These are phyloP conservation scores for Drosophila aldrichi DNA, from an alignment of 2,888 invertebrate species.

Conservation along the genomic window DNA sequence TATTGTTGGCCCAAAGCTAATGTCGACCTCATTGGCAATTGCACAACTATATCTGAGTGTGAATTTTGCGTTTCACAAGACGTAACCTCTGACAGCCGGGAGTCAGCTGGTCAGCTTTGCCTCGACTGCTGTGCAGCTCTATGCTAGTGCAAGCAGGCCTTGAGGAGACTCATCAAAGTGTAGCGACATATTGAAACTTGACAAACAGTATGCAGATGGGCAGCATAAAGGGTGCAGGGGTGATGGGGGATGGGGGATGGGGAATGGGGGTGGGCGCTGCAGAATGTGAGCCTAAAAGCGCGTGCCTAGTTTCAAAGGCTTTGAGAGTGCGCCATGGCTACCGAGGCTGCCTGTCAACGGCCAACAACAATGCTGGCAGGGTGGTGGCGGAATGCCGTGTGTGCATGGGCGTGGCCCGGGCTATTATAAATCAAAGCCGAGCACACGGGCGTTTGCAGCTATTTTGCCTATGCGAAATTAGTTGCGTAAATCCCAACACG, in stretches of 20 bases:
- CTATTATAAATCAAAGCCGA: conserved; percentile 77
- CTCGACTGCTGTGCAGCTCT: conserved; percentile 1
- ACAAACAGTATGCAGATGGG: conserved; percentile 23
- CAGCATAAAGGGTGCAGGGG: neutral
- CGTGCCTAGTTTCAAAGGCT: conserved; percentile 62
- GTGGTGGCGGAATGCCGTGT: neutral
- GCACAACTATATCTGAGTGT: neutral
- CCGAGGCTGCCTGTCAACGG: conserved; percentile 10
- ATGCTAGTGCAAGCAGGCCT: conserved; percentile 4
- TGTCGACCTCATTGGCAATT: neutral
- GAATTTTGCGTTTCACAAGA: neutral
- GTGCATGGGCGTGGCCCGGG: conserved; percentile 6
- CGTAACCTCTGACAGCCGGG: neutral
- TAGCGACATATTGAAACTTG: conserved; percentile 54
- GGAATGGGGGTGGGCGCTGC: neutral
- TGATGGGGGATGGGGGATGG: neutral
- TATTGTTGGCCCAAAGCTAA: neutral
- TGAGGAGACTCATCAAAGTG: conserved; percentile 34
- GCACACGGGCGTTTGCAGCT: conserved; percentile 44
- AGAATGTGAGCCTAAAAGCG: conserved; percentile 48
- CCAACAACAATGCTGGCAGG: conserved; percentile 7
- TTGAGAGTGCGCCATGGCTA: conserved; percentile 5
- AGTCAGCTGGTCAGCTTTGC: neutral
- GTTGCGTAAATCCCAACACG: conserved; percentile 80
- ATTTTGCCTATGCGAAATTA: conserved; percentile 76